phyloP scores from a whole-genome alignment of 2,888 invertebrate genomes.

The Stenchaetothrips biformis region DNA sequence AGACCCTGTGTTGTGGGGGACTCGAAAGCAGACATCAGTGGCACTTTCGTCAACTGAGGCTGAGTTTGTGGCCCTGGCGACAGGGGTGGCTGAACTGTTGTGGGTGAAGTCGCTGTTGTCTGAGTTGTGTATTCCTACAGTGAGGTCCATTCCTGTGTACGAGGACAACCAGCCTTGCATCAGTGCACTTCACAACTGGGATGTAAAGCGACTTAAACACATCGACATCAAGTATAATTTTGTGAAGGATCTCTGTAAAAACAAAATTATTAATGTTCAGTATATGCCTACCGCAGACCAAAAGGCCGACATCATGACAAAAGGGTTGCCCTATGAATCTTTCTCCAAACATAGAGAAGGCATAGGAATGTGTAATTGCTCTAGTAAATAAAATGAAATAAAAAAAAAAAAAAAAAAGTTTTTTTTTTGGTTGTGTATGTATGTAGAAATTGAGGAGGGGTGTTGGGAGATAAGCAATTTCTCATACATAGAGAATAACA shows the following conservation, averaged over 20 bases:
- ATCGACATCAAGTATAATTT: constrained; percentile 38
- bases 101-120: constrained; percentile 35
- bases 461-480: background rate
- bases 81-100: constrained; percentile 39
- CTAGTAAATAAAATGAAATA: too few species aligned
- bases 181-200: constrained; percentile 35
- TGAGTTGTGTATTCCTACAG: constrained; percentile 35
- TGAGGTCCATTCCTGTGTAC: constrained; percentile 31
- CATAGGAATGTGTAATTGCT: too few species aligned
- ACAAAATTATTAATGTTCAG: constrained; percentile 33
- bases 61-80: constrained; percentile 41
- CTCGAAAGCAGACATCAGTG: constrained; percentile 36
- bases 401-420: too few species aligned
- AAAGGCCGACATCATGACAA: constrained; percentile 36
- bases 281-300: constrained; percentile 35
- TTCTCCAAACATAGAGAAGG: constrained; percentile 21
- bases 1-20: too few species aligned
- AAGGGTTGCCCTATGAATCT: constrained; percentile 28
- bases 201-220: constrained; percentile 38
- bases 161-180: constrained; percentile 39
- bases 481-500: background rate
- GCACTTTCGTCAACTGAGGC: constrained; percentile 42
- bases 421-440: too few species aligned
- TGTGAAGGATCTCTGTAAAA: constrained; percentile 33
- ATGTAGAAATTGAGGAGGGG: background rate